Conservation (phyloP, 1,140 invertebrate genomes). For the Brachionus sp. region DNA sequence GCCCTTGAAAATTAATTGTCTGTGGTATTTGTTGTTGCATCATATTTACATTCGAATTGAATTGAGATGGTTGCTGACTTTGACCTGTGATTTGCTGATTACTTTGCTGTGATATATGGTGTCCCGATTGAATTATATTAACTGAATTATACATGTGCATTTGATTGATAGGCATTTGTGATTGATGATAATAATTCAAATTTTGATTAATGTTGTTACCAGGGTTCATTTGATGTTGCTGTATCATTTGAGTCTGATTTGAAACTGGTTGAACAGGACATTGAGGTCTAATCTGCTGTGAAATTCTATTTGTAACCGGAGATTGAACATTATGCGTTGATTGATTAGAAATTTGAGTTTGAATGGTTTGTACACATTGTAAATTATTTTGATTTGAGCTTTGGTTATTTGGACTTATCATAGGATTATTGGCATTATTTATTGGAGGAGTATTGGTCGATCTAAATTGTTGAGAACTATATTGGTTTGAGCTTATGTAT, state of each 20-base stretch:
- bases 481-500: neutral
- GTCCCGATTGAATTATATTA: neutral
- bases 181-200: neutral
- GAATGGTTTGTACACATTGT: neutral
- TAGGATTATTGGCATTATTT: neutral
- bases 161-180: constrained; percentile 13
- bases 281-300: constrained; percentile 7
- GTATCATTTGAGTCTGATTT: constrained; percentile 4
- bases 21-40: constrained; percentile 5
- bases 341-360: neutral
- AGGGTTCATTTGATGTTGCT: neutral
- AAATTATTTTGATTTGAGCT: neutral
- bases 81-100: neutral
- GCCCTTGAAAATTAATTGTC: neutral
- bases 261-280: neutral
- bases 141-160: neutral
- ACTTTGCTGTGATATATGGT: neutral
- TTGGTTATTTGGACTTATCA: constrained; percentile 20
- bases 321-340: neutral
- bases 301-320: neutral
- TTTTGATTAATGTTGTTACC: neutral
- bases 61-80: neutral
- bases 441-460: constrained; percentile 18
- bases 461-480: neutral
- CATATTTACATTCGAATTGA: neutral